These are phyloP conservation scores for Poecilia velifera DNA, from an alignment of 2,797 vertebrate genomes.

Conservation along the genomic window DNA sequence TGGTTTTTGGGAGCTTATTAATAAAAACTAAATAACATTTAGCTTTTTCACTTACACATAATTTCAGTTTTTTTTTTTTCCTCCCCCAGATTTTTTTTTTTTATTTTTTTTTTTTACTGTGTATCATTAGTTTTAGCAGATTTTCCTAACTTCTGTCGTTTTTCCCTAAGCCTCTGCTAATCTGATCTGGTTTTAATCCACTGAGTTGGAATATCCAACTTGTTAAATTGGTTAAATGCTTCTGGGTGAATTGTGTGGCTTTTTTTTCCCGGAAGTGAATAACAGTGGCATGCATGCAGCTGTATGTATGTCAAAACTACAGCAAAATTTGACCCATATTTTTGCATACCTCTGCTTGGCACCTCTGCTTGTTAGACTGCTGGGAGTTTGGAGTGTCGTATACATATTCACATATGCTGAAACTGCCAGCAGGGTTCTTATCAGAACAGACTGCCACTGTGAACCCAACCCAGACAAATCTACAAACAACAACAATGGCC, in stretches of 20 bases:
- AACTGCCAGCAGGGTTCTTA: neutral
- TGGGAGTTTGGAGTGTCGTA: neutral
- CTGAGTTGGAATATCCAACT: neutral
- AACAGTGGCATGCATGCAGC: neutral
- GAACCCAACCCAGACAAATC: neutral
- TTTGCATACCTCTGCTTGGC: no score
- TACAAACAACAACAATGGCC: neutral
- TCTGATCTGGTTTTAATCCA: conserved; percentile 29
- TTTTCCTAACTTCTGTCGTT: neutral
- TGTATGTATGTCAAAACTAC: no score
- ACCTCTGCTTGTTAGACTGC: neutral
- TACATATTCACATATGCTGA: neutral
- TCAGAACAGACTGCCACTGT: neutral
- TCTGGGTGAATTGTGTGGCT: neutral
- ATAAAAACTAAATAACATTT: conserved; percentile 4
- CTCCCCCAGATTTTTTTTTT: no score
- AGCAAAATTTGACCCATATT: no score
- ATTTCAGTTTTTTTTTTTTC: neutral
- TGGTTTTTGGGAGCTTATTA: conserved; percentile 3
- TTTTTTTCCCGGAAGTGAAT: neutral
- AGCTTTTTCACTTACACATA: neutral
- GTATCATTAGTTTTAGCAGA: neutral
- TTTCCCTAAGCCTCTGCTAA: conserved; percentile 1
- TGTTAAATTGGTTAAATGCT: neutral
- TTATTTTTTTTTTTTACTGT: neutral